Percentiles rank a stretch among this genome's conserved stretches.
Evolutionary conservation across 1,140 invertebrate species (phyloP).

Genomic region (Pinna nobilis): DNA sequence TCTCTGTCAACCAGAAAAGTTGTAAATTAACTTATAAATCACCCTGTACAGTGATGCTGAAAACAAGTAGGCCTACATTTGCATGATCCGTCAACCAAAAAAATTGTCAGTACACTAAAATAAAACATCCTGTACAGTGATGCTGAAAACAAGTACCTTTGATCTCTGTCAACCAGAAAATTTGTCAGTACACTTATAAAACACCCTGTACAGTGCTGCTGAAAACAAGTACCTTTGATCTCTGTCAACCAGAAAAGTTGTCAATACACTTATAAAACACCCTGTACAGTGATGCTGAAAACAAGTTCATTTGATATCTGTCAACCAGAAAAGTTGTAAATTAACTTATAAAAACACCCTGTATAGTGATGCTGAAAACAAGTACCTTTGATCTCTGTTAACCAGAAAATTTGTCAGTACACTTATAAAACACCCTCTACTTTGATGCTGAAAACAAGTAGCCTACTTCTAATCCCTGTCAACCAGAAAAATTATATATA

Average conservation of each 20-base stretch:
- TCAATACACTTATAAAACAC: neutral
- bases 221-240: slow-evolving; percentile 40
- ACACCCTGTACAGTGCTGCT: neutral
- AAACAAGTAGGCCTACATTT: too few species aligned
- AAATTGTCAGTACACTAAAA: too few species aligned
- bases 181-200: neutral
- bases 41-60: neutral
- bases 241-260: slow-evolving; percentile 19
- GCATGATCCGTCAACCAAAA: too few species aligned
- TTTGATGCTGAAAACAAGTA: neutral
- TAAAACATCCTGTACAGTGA: too few species aligned
- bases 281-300: neutral
- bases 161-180: slow-evolving; percentile 24
- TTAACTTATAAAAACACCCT: neutral
- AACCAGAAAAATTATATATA: too few species aligned
- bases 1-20: slow-evolving; percentile 21
- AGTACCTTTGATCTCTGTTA: slow-evolving; percentile 39
- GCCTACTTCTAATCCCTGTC: too few species aligned
- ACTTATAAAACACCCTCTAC: neutral
- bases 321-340: neutral
- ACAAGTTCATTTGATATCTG: slow-evolving; percentile 41
- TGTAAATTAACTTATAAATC: neutral
- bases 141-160: too few species aligned
- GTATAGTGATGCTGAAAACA: slow-evolving; percentile 4
- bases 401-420: neutral